Conservation (phyloP, 2,113 vertebrate genomes). For the Nothobranchius kuhntae region DNA sequence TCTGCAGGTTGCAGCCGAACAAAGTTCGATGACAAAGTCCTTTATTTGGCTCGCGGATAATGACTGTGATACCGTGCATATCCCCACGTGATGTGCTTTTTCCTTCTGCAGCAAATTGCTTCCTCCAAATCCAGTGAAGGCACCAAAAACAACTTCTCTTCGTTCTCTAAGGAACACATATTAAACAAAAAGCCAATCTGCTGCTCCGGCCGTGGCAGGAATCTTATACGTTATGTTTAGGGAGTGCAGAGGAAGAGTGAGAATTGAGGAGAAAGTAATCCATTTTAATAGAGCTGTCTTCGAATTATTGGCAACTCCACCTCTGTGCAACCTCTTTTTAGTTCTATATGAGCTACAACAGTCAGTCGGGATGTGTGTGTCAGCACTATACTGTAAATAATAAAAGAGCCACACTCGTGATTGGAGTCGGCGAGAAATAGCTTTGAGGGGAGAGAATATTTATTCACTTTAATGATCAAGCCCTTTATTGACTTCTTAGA, state of each 20-base stretch:
- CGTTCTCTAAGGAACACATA: slow-evolving; percentile 48
- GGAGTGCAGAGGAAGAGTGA: slow-evolving; percentile 29
- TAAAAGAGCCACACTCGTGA: slow-evolving; percentile 72
- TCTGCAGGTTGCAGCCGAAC: slow-evolving; percentile 15
- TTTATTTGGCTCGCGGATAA: slow-evolving; percentile 24
- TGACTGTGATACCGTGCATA: slow-evolving; percentile 39
- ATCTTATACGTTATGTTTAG: slow-evolving; percentile 50
- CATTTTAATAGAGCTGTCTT: slow-evolving; percentile 75
- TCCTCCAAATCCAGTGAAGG: slow-evolving; percentile 35
- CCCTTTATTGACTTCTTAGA: slow-evolving; percentile 80
- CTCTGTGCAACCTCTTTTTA: slow-evolving; percentile 37
- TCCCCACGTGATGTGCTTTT: slow-evolving; percentile 44
- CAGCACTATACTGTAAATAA: slow-evolving; percentile 78
- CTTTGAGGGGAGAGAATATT: slow-evolving; percentile 80
- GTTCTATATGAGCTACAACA: slow-evolving; percentile 66
- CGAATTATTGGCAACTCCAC: slow-evolving; percentile 70
- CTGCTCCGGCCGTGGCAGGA: slow-evolving; percentile 56
- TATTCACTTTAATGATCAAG: slow-evolving; percentile 83
- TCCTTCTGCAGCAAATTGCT: slow-evolving; percentile 56
- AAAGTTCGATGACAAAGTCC: slow-evolving; percentile 24
- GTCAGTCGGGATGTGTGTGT: slow-evolving; percentile 60
- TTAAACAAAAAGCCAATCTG: slow-evolving; percentile 65
- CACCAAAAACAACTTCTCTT: slow-evolving; percentile 50
- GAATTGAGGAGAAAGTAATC: slow-evolving; percentile 61
- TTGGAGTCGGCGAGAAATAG: slow-evolving; percentile 70